These are phyloP conservation scores for Eilema griseolum DNA, from an alignment of 2,888 invertebrate genomes.

Conservation along the genomic window DNA sequence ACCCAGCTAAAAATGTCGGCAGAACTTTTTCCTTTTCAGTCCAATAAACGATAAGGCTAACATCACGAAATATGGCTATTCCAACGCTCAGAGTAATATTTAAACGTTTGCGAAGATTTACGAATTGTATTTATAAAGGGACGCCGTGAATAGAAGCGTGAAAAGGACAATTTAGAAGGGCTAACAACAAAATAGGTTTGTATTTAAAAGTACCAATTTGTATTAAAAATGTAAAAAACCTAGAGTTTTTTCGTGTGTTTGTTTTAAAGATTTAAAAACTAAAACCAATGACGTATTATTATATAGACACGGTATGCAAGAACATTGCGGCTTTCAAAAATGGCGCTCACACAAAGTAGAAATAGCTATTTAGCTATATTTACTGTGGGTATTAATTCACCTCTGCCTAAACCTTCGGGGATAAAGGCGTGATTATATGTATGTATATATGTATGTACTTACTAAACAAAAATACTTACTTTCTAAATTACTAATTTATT, in stretches of 20 bases:
- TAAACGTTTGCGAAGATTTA: conserved; percentile 41
- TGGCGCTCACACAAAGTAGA: no score
- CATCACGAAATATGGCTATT: conserved; percentile 20
- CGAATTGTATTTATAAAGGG: conserved; percentile 36
- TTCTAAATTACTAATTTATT: no score
- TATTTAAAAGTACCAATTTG: neutral
- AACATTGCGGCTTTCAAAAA: no score
- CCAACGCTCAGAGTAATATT: conserved; percentile 24
- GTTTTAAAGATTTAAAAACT: neutral
- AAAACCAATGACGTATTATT: no score
- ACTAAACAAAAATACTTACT: no score
- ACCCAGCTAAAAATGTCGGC: neutral
- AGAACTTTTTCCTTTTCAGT: neutral
- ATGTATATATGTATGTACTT: no score
- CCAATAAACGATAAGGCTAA: conserved; percentile 6
- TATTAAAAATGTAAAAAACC: neutral
- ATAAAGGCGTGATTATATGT: no score
- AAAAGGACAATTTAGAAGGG: conserved; percentile 6
- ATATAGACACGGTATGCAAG: no score
- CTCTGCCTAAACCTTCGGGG: no score
- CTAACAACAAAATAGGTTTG: neutral
- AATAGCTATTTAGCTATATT: no score
- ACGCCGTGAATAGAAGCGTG: neutral
- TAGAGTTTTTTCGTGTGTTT: neutral
- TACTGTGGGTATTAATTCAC: no score